A percentile compares a stretch with the other conserved stretches of the same genome.
Evolutionary conservation across 2,888 invertebrate species (phyloP).

Genomic region (Apeira syringaria): DNA sequence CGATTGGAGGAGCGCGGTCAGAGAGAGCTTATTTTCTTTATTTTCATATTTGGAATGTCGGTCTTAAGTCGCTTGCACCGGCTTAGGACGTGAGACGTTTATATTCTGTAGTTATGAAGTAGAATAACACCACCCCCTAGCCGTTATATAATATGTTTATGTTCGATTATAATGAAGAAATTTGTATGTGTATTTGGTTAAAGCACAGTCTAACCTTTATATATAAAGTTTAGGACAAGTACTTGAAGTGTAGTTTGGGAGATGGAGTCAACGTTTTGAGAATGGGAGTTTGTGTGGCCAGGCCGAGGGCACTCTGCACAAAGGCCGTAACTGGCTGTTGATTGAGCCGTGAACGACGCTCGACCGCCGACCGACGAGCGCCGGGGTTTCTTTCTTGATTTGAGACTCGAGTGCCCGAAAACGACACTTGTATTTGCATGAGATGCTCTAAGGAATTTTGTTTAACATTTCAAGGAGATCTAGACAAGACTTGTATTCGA

Average conservation of each 20-base stretch:
- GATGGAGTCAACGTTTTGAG: conserved; percentile 40
- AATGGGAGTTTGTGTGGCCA: conserved; percentile 56
- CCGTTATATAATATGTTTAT: conserved; percentile 20
- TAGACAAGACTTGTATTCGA: conserved; percentile 36
- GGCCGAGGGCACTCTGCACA: conserved; percentile 63
- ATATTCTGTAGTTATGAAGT: conserved; percentile 43
- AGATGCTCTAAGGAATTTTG: conserved; percentile 64
- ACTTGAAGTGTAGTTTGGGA: conserved; percentile 26
- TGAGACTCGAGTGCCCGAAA: conserved; percentile 77
- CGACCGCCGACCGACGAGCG: conserved; percentile 68
- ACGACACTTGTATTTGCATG: conserved; percentile 80
- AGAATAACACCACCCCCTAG: conserved; percentile 36
- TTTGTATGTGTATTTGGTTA: neutral
- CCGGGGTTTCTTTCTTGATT: conserved; percentile 80
- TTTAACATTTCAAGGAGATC: conserved; percentile 49
- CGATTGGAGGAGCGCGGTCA: conserved; percentile 85
- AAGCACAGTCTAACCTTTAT: conserved; percentile 17
- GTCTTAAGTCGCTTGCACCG: conserved; percentile 63
- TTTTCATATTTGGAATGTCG: conserved; percentile 81
- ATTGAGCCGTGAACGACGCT: conserved; percentile 80
- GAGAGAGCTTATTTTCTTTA: conserved; percentile 83
- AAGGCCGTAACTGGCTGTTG: conserved; percentile 76
- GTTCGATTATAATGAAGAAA: conserved; percentile 19
- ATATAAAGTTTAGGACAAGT: conserved; percentile 15
- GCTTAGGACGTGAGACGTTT: conserved; percentile 58